These are phyloP conservation scores for Lucinisca nassula DNA, from an alignment of 2,888 invertebrate genomes.

Conservation along the genomic window DNA sequence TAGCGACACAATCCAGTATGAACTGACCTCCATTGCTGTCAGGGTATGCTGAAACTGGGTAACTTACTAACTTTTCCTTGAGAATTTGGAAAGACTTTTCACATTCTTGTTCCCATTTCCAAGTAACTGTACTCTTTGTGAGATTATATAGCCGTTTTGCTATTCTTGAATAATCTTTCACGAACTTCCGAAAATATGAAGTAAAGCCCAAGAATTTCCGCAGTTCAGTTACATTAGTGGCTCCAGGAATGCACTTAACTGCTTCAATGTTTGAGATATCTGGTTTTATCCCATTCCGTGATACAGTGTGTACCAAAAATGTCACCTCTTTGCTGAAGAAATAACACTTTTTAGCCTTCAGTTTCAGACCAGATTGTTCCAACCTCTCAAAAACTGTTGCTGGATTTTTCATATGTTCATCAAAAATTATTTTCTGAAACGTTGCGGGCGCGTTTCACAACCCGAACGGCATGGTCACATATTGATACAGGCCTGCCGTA, in stretches of 20 bases:
- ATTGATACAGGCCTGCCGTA: constrained; percentile 44
- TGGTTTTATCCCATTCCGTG: constrained; percentile 46
- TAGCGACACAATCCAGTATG: constrained; percentile 71
- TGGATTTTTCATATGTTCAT: constrained; percentile 53
- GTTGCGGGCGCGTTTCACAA: constrained; percentile 62
- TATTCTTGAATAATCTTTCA: constrained; percentile 17
- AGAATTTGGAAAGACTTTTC: too few species aligned
- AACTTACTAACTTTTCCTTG: constrained; percentile 25
- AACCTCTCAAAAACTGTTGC: constrained; percentile 51
- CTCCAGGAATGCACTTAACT: constrained; percentile 26
- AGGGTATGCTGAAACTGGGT: constrained; percentile 56
- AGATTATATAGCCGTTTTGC: too few species aligned
- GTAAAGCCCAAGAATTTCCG: constrained; percentile 54
- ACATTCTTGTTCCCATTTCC: too few species aligned
- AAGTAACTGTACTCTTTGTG: too few species aligned
- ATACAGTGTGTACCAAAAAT: constrained; percentile 56
- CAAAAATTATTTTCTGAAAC: constrained; percentile 53
- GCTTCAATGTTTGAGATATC: constrained; percentile 45
- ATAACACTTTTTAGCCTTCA: constrained; percentile 63
- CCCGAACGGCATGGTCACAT: constrained; percentile 47
- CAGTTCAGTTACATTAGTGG: constrained; percentile 38
- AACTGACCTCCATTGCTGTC: constrained; percentile 50
- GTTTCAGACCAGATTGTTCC: constrained; percentile 41
- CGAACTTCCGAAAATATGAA: constrained; percentile 52
- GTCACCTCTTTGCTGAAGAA: constrained; percentile 38